These are phyloP conservation scores for Colostygia pectinataria DNA, from an alignment of 2,888 invertebrate species.

Conservation along the genomic window DNA sequence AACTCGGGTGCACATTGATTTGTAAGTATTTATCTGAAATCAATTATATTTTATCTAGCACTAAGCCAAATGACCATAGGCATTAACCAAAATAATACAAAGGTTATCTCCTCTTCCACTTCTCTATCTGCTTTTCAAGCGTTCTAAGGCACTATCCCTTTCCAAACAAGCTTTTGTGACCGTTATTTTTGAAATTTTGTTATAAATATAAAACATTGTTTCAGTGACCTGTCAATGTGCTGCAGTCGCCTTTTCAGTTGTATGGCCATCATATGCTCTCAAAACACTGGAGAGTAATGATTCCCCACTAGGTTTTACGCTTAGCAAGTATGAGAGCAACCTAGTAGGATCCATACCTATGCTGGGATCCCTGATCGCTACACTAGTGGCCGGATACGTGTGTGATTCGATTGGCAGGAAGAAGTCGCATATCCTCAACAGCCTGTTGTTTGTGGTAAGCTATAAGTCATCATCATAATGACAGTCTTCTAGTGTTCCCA, in stretches of 20 bases:
- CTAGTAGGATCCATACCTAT: slow-evolving; percentile 45
- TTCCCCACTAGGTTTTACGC: slow-evolving; percentile 41
- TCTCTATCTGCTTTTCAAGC: no score
- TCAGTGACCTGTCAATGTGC: slow-evolving; percentile 39
- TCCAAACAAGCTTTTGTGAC: no score
- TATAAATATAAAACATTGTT: no score
- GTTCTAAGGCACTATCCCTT: no score
- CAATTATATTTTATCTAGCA: no score
- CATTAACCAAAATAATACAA: no score
- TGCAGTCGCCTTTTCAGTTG: slow-evolving; percentile 30
- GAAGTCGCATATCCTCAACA: slow-evolving; percentile 36
- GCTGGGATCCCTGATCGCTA: slow-evolving; percentile 40
- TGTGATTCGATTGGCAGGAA: slow-evolving; percentile 46
- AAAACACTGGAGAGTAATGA: slow-evolving; percentile 33
- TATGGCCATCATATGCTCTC: slow-evolving; percentile 50
- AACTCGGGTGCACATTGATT: slow-evolving; percentile 30
- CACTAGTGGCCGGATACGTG: slow-evolving; percentile 35
- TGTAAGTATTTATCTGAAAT: slow-evolving; percentile 35
- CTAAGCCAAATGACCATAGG: no score
- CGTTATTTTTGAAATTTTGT: background rate
- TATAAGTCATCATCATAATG: no score
- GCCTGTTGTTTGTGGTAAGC: slow-evolving; percentile 41
- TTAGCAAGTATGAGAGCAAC: slow-evolving; percentile 37
- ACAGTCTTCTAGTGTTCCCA: no score
- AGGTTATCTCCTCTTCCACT: no score